A percentile compares a stretch with the other conserved stretches of the same genome.
These are phyloP conservation scores for Coreius guichenoti DNA, from an alignment of 2,797 vertebrate genomes.

Conservation along the genomic window DNA sequence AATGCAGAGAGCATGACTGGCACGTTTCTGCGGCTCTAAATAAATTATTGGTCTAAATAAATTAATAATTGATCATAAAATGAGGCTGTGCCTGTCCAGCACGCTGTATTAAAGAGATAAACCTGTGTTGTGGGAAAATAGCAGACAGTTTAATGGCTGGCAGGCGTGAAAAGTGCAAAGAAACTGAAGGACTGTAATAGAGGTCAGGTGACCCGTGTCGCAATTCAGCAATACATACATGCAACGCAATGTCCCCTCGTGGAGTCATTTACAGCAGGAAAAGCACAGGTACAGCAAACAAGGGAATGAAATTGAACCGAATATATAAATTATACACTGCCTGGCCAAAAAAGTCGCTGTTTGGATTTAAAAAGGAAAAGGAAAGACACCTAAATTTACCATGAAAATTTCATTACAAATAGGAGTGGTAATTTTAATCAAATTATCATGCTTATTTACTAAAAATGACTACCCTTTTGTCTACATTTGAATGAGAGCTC, in stretches of 20 bases:
- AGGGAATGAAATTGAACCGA: slow-evolving; percentile 27
- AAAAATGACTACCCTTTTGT: neutral
- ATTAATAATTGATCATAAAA: slow-evolving; percentile 22
- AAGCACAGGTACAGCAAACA: slow-evolving; percentile 7
- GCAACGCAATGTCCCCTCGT: neutral
- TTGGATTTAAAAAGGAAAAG: too few relatives aligned
- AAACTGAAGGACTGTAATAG: slow-evolving; percentile 47
- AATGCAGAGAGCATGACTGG: slow-evolving; percentile 3
- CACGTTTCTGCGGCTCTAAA: slow-evolving; percentile 11
- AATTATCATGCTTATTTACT: neutral
- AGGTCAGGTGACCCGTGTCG: slow-evolving; percentile 31
- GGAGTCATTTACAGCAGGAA: neutral
- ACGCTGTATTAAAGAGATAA: slow-evolving; percentile 34
- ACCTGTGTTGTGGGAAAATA: slow-evolving; percentile 21
- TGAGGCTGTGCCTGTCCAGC: neutral
- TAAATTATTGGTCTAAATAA: slow-evolving; percentile 20
- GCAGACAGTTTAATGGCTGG: neutral
- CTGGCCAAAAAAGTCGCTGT: too few relatives aligned
- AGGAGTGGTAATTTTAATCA: neutral
- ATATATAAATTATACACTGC: neutral
- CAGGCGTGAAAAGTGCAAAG: slow-evolving; percentile 18
- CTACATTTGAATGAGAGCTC: neutral
- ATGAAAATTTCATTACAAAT: too few relatives aligned
- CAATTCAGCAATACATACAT: neutral
- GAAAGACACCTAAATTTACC: too few relatives aligned